Evolutionary conservation across 2,888 invertebrate species (phyloP).

Genomic region (Tiliacea aurago): DNA sequence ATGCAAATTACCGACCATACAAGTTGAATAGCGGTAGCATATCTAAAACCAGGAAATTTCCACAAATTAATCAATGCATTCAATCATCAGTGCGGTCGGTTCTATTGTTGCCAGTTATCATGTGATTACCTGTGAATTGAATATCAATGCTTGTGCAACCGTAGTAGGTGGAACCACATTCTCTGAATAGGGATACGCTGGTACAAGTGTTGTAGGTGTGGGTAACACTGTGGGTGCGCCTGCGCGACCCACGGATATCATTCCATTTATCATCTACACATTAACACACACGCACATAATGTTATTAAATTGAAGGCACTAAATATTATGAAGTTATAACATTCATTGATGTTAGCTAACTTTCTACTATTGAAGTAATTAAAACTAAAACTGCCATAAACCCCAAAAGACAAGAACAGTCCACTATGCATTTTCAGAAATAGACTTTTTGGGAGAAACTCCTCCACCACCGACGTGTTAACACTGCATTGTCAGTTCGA

Average conservation of each 20-base stretch:
- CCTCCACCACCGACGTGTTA: not conserved
- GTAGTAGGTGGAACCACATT: conserved; percentile 81
- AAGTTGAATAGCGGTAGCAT: conserved; percentile 36
- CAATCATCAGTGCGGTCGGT: conserved; percentile 46
- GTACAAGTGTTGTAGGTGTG: conserved; percentile 72
- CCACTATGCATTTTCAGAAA: not conserved
- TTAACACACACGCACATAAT: conserved; percentile 65
- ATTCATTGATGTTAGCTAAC: conserved; percentile 24
- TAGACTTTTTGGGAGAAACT: not conserved
- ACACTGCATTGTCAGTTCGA: not conserved
- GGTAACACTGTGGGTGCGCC: conserved; percentile 80
- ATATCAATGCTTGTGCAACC: conserved; percentile 79
- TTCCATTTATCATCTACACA: conserved; percentile 68
- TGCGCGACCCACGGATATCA: conserved; percentile 70
- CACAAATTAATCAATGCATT: conserved; percentile 54
- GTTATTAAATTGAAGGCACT: conserved; percentile 45
- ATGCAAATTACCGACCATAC: conserved; percentile 40
- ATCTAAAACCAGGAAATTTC: conserved; percentile 54
- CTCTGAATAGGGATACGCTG: conserved; percentile 77
- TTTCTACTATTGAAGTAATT: conserved; percentile 5
- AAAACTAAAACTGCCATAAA: not conserved
- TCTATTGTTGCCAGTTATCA: conserved; percentile 69
- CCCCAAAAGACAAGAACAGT: not conserved
- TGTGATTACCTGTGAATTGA: conserved; percentile 75
- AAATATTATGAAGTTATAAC: conserved; percentile 37